phyloP scores from a whole-genome alignment of 1,140 invertebrate genomes.

The Neoseiulus cucumeris region DNA sequence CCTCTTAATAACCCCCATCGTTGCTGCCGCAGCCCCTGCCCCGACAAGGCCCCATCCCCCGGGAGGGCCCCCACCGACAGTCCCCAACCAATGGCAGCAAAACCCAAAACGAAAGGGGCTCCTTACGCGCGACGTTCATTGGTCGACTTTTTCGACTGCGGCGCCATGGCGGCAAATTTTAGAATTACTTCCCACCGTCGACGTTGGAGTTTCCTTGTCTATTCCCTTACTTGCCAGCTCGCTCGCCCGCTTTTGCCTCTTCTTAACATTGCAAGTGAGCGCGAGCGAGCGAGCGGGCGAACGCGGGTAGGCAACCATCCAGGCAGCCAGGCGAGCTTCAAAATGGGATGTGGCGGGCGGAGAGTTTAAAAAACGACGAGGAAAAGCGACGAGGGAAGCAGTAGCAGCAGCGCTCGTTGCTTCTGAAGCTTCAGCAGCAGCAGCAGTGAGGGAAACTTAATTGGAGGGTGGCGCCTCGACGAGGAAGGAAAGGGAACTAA shows the following conservation, averaged over 20 bases:
- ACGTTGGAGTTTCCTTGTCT: too few relatives aligned
- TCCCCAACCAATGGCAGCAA: background rate
- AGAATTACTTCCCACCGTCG: background rate
- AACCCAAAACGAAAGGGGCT: background rate
- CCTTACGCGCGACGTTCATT: background rate
- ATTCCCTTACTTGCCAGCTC: background rate
- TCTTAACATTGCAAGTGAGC: background rate
- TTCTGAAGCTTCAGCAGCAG: background rate
- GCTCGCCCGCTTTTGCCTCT: constrained; percentile 3
- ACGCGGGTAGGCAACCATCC: background rate
- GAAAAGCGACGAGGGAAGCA: too few relatives aligned
- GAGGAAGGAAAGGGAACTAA: too few relatives aligned
- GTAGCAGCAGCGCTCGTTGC: too few relatives aligned
- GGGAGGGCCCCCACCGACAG: background rate
- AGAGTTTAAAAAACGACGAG: too few relatives aligned
- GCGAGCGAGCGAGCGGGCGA: background rate
- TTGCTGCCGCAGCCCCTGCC: background rate
- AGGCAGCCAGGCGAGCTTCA: background rate
- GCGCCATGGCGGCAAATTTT: constrained; percentile 8
- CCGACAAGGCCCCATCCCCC: background rate
- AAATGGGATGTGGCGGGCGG: too few relatives aligned
- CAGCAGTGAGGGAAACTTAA: background rate
- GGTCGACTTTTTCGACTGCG: constrained; percentile 6
- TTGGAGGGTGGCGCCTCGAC: too few relatives aligned
- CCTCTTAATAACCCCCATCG: constrained; percentile 10